Percentiles rank a stretch among this genome's conserved stretches.
Evolutionary conservation across 2,888 invertebrate genomes (phyloP).

Genomic region (Thereva nobilitata): DNA sequence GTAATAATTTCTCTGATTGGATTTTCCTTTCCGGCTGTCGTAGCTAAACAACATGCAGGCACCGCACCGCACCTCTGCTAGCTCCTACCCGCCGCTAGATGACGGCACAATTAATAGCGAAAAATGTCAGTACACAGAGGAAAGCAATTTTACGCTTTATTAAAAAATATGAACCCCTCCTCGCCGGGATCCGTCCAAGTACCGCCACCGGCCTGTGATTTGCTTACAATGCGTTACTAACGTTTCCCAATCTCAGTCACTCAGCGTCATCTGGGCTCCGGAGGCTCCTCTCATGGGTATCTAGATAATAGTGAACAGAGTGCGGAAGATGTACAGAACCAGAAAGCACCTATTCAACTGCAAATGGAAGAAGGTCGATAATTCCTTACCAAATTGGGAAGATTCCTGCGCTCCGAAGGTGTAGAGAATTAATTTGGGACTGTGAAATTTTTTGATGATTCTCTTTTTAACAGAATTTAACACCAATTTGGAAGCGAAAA

Average conservation of each 20-base stretch:
- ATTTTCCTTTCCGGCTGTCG: no score
- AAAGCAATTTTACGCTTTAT: slow-evolving; percentile 1
- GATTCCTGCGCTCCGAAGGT: slow-evolving; percentile 19
- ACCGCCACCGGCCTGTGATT: not conserved
- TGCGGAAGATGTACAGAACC: no score
- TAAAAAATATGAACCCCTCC: not conserved
- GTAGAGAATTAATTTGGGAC: slow-evolving; percentile 36
- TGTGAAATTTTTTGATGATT: slow-evolving; percentile 39
- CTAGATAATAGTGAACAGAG: no score
- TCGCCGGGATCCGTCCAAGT: not conserved
- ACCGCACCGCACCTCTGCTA: no score
- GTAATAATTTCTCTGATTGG: no score
- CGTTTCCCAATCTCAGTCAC: not conserved
- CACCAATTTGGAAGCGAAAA: no score
- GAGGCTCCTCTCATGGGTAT: no score
- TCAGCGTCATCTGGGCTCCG: no score
- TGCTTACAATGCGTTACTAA: not conserved
- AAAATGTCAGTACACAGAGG: not conserved
- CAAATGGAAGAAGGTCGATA: no score
- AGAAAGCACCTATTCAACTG: no score
- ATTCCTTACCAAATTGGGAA: slow-evolving; percentile 16
- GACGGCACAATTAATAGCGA: not conserved
- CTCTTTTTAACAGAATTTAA: slow-evolving; percentile 20
- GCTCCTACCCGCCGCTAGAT: no score
- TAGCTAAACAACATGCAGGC: no score